These are phyloP conservation scores for Heliconius nattereri DNA, from an alignment of 1,140 invertebrate genomes.

Conservation along the genomic window DNA sequence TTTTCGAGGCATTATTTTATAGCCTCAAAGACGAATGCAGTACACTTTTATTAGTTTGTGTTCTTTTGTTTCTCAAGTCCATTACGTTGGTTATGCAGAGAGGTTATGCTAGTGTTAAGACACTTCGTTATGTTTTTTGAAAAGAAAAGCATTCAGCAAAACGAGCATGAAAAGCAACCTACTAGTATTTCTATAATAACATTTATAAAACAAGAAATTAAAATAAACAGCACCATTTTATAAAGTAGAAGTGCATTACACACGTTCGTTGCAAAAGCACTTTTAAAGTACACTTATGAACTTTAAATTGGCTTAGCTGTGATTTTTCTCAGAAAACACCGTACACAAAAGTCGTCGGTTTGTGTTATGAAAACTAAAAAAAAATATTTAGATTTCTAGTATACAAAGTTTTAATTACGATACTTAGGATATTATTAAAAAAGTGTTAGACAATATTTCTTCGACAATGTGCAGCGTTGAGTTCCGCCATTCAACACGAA, in stretches of 20 bases:
- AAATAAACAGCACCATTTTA: not conserved
- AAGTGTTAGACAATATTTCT: not conserved
- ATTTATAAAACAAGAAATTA: too few species aligned
- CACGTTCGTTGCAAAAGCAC: not conserved
- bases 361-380: not conserved
- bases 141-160: too few species aligned
- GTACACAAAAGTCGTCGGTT: not conserved
- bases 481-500: not conserved
- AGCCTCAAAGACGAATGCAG: too few species aligned
- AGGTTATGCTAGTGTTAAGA: too few species aligned
- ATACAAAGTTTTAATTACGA: not conserved
- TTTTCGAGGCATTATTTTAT: too few species aligned
- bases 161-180: too few species aligned
- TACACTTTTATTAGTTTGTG: too few species aligned
- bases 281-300: constrained; percentile 1
- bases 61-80: too few species aligned
- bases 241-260: not conserved
- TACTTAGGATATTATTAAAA: not conserved
- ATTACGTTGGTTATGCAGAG: too few species aligned
- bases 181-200: too few species aligned
- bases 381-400: not conserved
- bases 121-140: too few species aligned
- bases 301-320: not conserved
- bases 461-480: too few species aligned
- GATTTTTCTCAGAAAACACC: not conserved